Percentiles rank a stretch among this genome's conserved stretches.
phyloP scores from a whole-genome alignment of 2,797 vertebrate species.

The Enteromius radiatus region DNA sequence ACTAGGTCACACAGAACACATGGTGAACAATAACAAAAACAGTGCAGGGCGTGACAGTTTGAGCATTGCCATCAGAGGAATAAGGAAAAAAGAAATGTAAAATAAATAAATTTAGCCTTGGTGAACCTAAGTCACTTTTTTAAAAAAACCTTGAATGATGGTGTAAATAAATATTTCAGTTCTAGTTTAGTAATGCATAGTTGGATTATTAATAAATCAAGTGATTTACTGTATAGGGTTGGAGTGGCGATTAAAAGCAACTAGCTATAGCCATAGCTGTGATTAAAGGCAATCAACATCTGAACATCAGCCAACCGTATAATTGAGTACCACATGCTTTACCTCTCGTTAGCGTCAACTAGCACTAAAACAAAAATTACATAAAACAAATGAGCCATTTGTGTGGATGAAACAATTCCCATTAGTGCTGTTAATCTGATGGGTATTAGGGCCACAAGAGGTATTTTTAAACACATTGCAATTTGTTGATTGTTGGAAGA shows the following conservation, averaged over 20 bases:
- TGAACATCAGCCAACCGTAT: constrained; percentile 57
- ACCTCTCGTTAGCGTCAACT: constrained; percentile 67
- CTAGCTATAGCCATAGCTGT: constrained; percentile 42
- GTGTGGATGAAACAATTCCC: constrained; percentile 72
- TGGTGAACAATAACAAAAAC: too few species aligned
- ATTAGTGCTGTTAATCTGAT: constrained; percentile 74
- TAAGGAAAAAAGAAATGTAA: background rate
- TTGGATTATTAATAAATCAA: constrained; percentile 17
- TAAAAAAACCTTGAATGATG: background rate
- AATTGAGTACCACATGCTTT: constrained; percentile 64
- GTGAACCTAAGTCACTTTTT: background rate
- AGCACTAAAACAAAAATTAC: constrained; percentile 65
- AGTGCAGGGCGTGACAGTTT: too few species aligned
- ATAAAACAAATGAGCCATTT: constrained; percentile 68
- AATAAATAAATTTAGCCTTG: background rate
- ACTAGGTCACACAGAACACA: too few species aligned
- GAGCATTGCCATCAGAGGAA: background rate
- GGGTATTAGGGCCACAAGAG: constrained; percentile 60
- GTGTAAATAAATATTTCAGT: background rate
- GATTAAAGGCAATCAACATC: constrained; percentile 56
- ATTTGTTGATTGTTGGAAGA: constrained; percentile 72
- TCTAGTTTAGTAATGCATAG: background rate
- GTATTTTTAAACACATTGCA: constrained; percentile 68
- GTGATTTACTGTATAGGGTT: background rate
- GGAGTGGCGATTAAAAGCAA: constrained; percentile 45